Evolutionary conservation across 2,113 vertebrate species (phyloP).

Genomic region (Bagarius yarrelli): DNA sequence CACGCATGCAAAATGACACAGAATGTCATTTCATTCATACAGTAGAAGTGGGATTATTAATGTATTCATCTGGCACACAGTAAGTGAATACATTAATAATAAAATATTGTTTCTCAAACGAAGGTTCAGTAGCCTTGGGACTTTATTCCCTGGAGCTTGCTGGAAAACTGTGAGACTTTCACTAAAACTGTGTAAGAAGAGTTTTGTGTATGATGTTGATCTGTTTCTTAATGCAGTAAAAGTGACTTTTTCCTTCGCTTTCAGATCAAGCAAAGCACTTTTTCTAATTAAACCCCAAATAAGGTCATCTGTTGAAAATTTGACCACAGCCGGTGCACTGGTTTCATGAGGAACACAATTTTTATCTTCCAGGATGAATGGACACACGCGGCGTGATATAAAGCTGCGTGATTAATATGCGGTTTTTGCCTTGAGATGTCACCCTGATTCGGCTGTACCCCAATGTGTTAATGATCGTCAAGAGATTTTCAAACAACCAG

Average conservation of each 20-base stretch:
- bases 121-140: neutral
- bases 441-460: neutral
- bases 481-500: constrained; percentile 13
- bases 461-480: neutral
- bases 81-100: constrained; percentile 35
- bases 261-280: constrained; percentile 29
- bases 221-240: neutral
- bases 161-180: neutral
- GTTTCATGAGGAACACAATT: constrained; percentile 32
- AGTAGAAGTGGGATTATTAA: constrained; percentile 12
- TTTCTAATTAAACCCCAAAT: constrained; percentile 48
- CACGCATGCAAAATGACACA: constrained; percentile 43
- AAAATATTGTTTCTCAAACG: constrained; percentile 28
- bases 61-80: constrained; percentile 13
- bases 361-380: constrained; percentile 22
- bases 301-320: constrained; percentile 50
- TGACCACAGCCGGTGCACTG: constrained; percentile 34
- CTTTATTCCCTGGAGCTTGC: neutral
- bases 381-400: constrained; percentile 3
- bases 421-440: neutral
- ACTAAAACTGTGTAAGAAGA: neutral
- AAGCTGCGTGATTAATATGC: constrained; percentile 23
- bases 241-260: neutral
- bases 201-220: neutral
- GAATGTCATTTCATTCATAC: constrained; percentile 40